A percentile compares a stretch with the other conserved stretches of the same genome.
phyloP scores from a whole-genome alignment of 2,113 vertebrate genomes.

The Falco punctatus region DNA sequence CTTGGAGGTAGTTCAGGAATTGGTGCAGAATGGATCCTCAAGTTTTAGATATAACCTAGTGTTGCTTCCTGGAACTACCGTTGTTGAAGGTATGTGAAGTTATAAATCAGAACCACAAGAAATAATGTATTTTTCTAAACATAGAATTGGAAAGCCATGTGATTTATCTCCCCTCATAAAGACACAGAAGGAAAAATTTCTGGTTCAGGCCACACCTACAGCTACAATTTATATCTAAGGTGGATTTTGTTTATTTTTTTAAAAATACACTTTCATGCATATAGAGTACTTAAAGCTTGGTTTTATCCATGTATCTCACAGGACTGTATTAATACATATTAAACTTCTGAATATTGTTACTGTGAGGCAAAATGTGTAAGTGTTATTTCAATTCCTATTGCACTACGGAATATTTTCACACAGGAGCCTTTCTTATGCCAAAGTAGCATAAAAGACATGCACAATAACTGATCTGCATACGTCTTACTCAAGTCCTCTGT shows the following conservation, averaged over 20 bases:
- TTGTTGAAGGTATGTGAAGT: not conserved
- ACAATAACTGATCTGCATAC: not conserved
- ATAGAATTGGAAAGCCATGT: not conserved
- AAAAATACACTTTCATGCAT: not conserved
- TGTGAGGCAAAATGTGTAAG: not conserved
- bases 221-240: not conserved
- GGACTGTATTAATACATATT: not conserved
- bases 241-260: not conserved
- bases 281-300: not conserved
- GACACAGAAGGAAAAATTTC: not conserved
- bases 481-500: not conserved
- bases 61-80: not conserved
- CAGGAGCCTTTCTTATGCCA: not conserved
- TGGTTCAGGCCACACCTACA: not conserved
- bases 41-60: not conserved
- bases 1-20: not conserved
- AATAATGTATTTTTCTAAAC: not conserved
- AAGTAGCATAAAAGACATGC: not conserved
- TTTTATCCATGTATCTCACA: not conserved
- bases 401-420: not conserved
- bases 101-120: not conserved
- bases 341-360: not conserved
- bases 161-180: not conserved
- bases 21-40: not conserved
- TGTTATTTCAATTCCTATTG: not conserved